These are phyloP conservation scores for Cephus runcator DNA, from an alignment of 2,888 invertebrate species.

Conservation along the genomic window DNA sequence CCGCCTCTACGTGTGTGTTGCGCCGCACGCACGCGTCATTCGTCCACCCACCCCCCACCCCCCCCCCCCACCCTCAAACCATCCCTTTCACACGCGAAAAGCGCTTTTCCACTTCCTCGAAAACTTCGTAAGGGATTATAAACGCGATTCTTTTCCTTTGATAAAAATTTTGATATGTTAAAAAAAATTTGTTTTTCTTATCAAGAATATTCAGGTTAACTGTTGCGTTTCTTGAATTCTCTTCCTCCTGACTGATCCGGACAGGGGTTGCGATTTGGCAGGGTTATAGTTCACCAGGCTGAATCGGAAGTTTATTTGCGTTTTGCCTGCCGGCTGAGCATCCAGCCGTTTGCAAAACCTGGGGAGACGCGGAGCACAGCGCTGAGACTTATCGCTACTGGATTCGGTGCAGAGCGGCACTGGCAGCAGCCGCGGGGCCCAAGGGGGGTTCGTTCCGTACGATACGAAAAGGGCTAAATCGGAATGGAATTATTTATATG, in stretches of 20 bases:
- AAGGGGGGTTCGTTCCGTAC: slow-evolving; percentile 2
- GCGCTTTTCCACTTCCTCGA: too few relatives aligned
- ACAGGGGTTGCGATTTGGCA: background rate
- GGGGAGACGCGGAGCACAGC: slow-evolving; percentile 3
- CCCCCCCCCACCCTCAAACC: background rate
- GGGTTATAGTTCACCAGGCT: background rate
- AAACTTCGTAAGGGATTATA: too few relatives aligned
- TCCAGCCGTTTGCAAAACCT: slow-evolving; percentile 48
- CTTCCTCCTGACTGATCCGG: too few relatives aligned
- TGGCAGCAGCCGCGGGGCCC: background rate
- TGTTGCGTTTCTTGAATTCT: too few relatives aligned
- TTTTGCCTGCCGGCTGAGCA: slow-evolving; percentile 63
- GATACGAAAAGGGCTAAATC: slow-evolving; percentile 53
- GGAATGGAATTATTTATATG: slow-evolving; percentile 57
- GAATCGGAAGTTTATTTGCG: slow-evolving; percentile 56
- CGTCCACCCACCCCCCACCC: background rate
- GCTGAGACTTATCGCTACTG: slow-evolving; percentile 9
- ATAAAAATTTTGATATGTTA: too few relatives aligned
- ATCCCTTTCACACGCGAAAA: background rate
- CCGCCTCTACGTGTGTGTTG: slow-evolving; percentile 50
- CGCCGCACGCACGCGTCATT: slow-evolving; percentile 40
- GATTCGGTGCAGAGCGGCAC: background rate
- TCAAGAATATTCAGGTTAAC: background rate
- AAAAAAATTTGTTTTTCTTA: background rate
- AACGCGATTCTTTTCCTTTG: too few relatives aligned